These are phyloP conservation scores for Pedionomus torquatus DNA, from an alignment of 2,113 vertebrate genomes.

Conservation along the genomic window DNA sequence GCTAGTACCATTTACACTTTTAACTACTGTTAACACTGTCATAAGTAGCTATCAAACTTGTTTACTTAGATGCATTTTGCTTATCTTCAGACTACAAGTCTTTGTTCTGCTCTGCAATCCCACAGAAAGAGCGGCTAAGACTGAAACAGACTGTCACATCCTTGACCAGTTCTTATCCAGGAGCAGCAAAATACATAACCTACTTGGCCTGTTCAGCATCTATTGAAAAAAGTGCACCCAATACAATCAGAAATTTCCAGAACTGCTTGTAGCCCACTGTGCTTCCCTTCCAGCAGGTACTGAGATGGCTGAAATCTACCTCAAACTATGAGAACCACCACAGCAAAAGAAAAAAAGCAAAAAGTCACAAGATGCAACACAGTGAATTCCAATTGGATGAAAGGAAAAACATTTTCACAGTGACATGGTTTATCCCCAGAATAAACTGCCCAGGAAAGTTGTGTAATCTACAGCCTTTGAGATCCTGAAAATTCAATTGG, in stretches of 20 bases:
- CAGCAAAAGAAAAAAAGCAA: neutral
- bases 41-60: neutral
- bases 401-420: neutral
- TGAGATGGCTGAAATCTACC: neutral
- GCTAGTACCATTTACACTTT: neutral
- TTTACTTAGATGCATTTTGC: neutral
- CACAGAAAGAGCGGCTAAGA: neutral
- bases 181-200: neutral
- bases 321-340: neutral
- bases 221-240: neutral
- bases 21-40: neutral
- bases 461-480: neutral
- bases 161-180: neutral
- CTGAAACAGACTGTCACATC: neutral
- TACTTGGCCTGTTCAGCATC: neutral
- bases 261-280: neutral
- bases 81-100: neutral
- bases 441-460: neutral
- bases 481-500: neutral
- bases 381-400: neutral
- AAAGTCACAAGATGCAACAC: neutral
- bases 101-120: neutral
- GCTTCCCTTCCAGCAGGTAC: neutral
- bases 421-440: neutral
- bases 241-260: neutral